phyloP scores from a whole-genome alignment of 2,888 invertebrate genomes.

The Neoitamus cyanurus region DNA sequence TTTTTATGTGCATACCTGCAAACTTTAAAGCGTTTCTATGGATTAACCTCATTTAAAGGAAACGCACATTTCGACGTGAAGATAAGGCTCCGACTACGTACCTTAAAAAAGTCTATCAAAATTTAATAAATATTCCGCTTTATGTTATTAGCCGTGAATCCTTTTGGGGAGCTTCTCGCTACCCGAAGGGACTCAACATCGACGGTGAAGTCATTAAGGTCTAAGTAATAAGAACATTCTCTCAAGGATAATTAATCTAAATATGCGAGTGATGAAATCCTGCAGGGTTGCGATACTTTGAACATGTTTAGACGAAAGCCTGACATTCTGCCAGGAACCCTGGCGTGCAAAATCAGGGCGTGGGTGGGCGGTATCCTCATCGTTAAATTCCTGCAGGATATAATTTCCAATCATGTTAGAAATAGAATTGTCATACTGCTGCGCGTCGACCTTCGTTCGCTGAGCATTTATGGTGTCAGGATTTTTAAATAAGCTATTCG shows the following conservation, averaged over 20 bases:
- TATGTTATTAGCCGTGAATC: slow-evolving; percentile 14
- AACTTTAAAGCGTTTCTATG: no score
- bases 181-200: slow-evolving; percentile 6
- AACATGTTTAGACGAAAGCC: slow-evolving; percentile 32
- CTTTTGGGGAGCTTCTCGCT: neutral
- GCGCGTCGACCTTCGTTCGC: neutral
- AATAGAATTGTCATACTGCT: neutral
- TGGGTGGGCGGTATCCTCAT: neutral
- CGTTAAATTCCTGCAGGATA: neutral
- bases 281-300: slow-evolving; percentile 32
- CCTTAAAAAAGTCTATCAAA: neutral
- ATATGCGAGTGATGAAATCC: slow-evolving; percentile 48
- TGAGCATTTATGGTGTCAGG: slow-evolving; percentile 1
- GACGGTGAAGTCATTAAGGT: slow-evolving; percentile 34
- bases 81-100: neutral
- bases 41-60: neutral
- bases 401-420: slow-evolving; percentile 14
- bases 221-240: slow-evolving; percentile 32
- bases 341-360: neutral
- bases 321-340: neutral
- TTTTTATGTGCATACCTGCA: no score
- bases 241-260: slow-evolving; percentile 47
- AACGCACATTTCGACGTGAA: neutral
- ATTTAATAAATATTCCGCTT: slow-evolving; percentile 18
- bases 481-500: slow-evolving; percentile 18